Evolutionary conservation across 2,888 invertebrate genomes (phyloP).

Genomic region (Eurytoma adleriae): DNA sequence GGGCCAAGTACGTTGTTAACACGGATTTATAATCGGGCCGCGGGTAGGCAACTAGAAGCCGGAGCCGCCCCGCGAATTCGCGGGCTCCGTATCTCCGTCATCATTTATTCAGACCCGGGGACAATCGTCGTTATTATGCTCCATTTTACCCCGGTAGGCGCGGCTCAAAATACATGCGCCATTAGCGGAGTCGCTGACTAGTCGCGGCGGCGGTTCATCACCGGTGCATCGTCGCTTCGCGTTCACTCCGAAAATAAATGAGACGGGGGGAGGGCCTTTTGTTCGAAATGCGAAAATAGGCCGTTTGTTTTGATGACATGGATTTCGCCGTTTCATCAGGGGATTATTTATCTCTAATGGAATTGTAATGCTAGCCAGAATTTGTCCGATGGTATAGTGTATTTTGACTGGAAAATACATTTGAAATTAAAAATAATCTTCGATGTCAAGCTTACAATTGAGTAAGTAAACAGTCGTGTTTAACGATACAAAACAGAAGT

Average conservation of each 20-base stretch:
- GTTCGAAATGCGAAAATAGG: too few relatives aligned
- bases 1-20: constrained; percentile 56
- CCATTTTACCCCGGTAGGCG: not conserved
- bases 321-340: too few relatives aligned
- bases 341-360: too few relatives aligned
- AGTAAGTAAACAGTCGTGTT: too few relatives aligned
- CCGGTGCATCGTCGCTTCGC: constrained; percentile 2
- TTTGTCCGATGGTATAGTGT: too few relatives aligned
- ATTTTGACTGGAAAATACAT: too few relatives aligned
- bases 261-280: not conserved
- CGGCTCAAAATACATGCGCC: constrained; percentile 24
- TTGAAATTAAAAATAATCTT: too few relatives aligned
- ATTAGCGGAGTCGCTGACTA: constrained; percentile 8
- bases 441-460: too few relatives aligned
- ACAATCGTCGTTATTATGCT: constrained; percentile 42
- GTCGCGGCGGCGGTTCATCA: not conserved
- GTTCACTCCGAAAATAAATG: not conserved
- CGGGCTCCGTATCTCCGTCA: not conserved
- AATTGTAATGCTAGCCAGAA: too few relatives aligned
- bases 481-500: too few relatives aligned
- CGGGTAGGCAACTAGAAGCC: not conserved
- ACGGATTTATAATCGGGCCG: constrained; percentile 54
- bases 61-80: not conserved
- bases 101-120: constrained; percentile 28
- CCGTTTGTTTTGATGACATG: too few relatives aligned